phyloP scores from a whole-genome alignment of 2,113 vertebrate species.

The Galbula dea region DNA sequence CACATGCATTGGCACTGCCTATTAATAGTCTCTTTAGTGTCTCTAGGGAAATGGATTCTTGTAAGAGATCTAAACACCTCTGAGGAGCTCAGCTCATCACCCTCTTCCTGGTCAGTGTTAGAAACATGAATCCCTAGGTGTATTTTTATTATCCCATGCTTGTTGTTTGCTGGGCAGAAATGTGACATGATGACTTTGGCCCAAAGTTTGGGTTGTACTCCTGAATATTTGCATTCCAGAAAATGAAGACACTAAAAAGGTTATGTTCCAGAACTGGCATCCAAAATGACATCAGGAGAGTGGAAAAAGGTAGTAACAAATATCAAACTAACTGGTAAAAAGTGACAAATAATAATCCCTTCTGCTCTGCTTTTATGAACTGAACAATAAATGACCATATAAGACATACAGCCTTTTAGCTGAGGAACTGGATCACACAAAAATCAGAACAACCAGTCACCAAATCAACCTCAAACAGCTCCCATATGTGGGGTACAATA shows the following conservation, averaged over 20 bases:
- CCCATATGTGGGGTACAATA: neutral
- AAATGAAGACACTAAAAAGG: neutral
- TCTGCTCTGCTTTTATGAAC: neutral
- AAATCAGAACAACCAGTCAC: neutral
- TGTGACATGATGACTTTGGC: neutral
- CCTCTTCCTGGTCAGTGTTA: neutral
- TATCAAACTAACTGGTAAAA: neutral
- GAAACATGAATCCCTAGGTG: neutral
- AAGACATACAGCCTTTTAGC: neutral
- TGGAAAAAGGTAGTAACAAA: neutral
- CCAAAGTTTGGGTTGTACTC: neutral
- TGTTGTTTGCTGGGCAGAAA: slow-evolving; percentile 13
- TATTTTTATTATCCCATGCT: neutral
- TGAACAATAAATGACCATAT: neutral
- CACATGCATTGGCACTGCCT: neutral
- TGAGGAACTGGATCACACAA: neutral
- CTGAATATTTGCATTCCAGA: slow-evolving; percentile 16
- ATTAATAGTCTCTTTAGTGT: neutral
- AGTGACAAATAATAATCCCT: neutral
- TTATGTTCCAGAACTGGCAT: neutral
- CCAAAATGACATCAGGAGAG: neutral
- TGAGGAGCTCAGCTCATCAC: neutral
- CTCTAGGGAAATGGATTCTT: neutral
- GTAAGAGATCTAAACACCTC: neutral
- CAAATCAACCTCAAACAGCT: neutral